Conservation (phyloP, 2,113 vertebrate species). For the Gymnocephalus cernua region DNA sequence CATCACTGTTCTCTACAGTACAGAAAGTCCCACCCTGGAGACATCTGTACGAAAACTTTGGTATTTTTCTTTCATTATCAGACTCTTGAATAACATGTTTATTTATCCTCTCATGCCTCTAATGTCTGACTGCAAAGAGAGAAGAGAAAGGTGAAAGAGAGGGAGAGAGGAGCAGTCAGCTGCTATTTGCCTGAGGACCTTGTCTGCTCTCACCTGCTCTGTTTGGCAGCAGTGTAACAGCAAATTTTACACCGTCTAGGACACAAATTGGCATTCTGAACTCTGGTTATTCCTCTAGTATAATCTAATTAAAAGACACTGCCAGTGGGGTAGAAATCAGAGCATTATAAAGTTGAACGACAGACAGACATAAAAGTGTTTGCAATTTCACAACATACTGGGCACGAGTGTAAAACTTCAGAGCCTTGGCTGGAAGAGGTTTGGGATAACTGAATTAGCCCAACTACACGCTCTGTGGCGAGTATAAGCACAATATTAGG, state of each 20-base stretch:
- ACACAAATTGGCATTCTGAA: constrained; percentile 81
- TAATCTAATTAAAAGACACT: constrained; percentile 84
- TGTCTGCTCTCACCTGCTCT: constrained; percentile 77
- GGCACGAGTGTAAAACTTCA: constrained; percentile 68
- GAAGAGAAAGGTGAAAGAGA: constrained; percentile 27
- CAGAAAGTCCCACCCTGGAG: constrained; percentile 46
- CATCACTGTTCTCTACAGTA: constrained; percentile 37
- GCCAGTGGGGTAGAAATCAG: constrained; percentile 78
- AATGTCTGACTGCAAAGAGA: constrained; percentile 50
- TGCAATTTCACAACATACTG: constrained; percentile 72
- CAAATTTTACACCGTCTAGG: constrained; percentile 82
- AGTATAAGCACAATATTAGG: constrained; percentile 60
- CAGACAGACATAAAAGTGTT: constrained; percentile 81
- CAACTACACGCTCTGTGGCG: constrained; percentile 66
- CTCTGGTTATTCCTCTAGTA: constrained; percentile 73
- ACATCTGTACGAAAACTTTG: constrained; percentile 43
- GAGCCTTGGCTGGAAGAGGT: constrained; percentile 70
- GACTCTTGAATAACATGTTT: constrained; percentile 65
- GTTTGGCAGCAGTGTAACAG: constrained; percentile 76
- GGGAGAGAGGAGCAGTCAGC: constrained; percentile 54
- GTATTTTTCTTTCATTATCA: constrained; percentile 61
- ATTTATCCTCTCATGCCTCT: constrained; percentile 62
- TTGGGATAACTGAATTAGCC: constrained; percentile 70
- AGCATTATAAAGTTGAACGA: constrained; percentile 79
- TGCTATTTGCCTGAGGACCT: constrained; percentile 76